These are phyloP conservation scores for Syritta pipiens DNA, from an alignment of 2,888 invertebrate genomes.

Conservation along the genomic window DNA sequence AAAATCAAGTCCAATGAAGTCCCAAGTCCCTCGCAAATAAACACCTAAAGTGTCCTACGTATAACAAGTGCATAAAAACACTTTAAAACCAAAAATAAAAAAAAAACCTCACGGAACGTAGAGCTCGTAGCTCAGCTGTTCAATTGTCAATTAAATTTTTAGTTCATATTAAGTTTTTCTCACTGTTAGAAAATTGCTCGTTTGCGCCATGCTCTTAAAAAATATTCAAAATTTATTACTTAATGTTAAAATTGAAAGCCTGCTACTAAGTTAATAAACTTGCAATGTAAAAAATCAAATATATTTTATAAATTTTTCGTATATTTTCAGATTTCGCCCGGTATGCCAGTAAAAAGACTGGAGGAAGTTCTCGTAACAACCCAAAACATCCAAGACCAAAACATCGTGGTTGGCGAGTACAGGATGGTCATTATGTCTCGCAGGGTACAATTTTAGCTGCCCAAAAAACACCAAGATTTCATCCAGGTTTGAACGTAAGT, in stretches of 20 bases:
- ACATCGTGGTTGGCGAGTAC: constrained; percentile 88
- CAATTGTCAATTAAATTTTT: constrained; percentile 28
- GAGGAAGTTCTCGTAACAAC: constrained; percentile 86
- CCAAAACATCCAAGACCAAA: constrained; percentile 86
- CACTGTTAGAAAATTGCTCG: not conserved
- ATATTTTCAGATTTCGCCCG: constrained; percentile 76
- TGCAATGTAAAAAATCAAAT: too few relatives aligned
- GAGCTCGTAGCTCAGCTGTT: constrained; percentile 9
- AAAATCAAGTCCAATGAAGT: too few relatives aligned
- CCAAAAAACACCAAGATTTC: constrained; percentile 86
- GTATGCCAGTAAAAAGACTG: constrained; percentile 87
- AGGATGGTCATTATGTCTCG: constrained; percentile 85
- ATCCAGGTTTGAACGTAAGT: constrained; percentile 89
- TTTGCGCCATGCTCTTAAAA: constrained; percentile 72
- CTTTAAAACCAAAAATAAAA: too few relatives aligned
- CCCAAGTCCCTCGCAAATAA: too few relatives aligned
- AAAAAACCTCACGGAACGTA: too few relatives aligned
- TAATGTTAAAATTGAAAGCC: constrained; percentile 74
- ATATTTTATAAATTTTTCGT: not conserved
- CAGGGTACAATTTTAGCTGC: constrained; percentile 85
- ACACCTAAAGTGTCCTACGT: too few relatives aligned
- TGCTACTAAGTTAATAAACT: constrained; percentile 73
- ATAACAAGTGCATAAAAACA: too few relatives aligned
- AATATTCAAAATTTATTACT: constrained; percentile 76
- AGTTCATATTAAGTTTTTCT: too few relatives aligned